Conservation (phyloP, 2,113 vertebrate species). For the Kryptolebias marmoratus region DNA sequence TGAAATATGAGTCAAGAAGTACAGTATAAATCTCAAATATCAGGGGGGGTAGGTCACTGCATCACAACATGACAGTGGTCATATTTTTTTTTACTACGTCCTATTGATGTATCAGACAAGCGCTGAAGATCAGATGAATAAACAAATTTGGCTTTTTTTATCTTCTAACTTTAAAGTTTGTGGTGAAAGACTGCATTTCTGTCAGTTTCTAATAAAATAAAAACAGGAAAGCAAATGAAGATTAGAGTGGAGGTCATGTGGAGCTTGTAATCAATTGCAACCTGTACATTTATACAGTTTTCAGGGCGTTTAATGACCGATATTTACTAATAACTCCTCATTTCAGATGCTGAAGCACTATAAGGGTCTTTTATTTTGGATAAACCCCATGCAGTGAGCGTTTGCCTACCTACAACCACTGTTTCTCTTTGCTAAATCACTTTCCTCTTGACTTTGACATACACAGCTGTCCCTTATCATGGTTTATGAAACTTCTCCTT, state of each 20-base stretch:
- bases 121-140: too few species aligned
- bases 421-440: slow-evolving; percentile 6
- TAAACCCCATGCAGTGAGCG: background rate
- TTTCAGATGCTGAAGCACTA: background rate
- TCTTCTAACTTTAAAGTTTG: too few species aligned
- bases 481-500: slow-evolving; percentile 24
- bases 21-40: slow-evolving; percentile 48
- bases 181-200: too few species aligned
- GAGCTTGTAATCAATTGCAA: too few species aligned
- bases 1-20: slow-evolving; percentile 62
- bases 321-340: background rate
- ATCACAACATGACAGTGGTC: background rate
- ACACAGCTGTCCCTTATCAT: slow-evolving; percentile 3
- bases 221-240: too few species aligned
- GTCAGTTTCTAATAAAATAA: too few species aligned
- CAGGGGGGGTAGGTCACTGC: slow-evolving; percentile 8
- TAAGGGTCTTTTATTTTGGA: background rate
- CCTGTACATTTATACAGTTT: too few species aligned
- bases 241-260: too few species aligned
- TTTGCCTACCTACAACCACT: background rate
- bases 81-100: too few species aligned
- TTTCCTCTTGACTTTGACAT: slow-evolving; percentile 4
- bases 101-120: background rate
- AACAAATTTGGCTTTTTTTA: too few species aligned
- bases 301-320: too few species aligned